phyloP scores from a whole-genome alignment of 2,888 invertebrate species.

The Atrina japonica region DNA sequence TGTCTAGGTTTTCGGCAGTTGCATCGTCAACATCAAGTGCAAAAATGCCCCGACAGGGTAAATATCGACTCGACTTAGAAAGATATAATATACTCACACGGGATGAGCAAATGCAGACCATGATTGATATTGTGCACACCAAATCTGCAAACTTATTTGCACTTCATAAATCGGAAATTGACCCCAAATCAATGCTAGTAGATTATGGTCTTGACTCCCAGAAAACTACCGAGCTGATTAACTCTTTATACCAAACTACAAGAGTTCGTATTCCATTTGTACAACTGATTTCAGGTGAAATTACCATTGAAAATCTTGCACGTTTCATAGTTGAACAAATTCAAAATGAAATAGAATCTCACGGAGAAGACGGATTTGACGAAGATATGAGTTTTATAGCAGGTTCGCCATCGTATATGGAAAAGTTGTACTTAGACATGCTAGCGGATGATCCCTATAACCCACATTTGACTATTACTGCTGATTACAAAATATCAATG shows the following conservation, averaged over 20 bases:
- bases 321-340: background rate
- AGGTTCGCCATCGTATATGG: background rate
- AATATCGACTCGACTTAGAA: background rate
- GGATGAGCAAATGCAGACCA: background rate
- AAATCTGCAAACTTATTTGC: constrained; percentile 4
- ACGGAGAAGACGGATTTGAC: background rate
- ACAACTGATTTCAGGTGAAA: background rate
- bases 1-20: too few species aligned
- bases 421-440: constrained; percentile 14
- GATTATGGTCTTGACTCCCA: constrained; percentile 17
- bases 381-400: background rate
- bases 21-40: too few species aligned
- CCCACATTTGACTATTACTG: background rate
- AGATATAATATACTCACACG: background rate
- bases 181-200: background rate
- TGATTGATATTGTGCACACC: background rate
- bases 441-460: background rate
- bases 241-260: background rate
- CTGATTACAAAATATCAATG: background rate
- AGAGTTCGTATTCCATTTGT: constrained; percentile 3
- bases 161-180: background rate
- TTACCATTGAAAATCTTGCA: background rate
- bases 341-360: background rate
- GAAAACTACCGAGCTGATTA: constrained; percentile 12
- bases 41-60: too few species aligned